phyloP scores from a whole-genome alignment of 2,888 invertebrate genomes.

The Dione juno region DNA sequence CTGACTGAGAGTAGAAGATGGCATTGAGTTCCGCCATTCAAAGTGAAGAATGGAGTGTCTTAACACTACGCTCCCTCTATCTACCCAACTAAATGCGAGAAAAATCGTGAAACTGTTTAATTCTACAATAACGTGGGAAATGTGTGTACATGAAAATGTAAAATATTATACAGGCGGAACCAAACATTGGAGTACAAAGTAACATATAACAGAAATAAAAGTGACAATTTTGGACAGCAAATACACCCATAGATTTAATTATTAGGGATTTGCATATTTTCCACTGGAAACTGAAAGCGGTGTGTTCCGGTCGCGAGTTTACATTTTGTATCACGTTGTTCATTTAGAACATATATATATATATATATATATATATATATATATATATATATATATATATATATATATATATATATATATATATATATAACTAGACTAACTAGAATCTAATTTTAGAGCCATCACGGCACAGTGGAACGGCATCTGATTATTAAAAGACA shows the following conservation, averaged over 20 bases:
- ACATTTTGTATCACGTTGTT: constrained; percentile 21
- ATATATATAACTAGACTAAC: neutral
- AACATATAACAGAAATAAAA: constrained; percentile 41
- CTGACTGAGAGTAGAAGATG: too few relatives aligned
- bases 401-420: too few relatives aligned
- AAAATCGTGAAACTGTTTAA: too few relatives aligned
- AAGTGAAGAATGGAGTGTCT: too few relatives aligned
- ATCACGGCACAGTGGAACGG: too few relatives aligned
- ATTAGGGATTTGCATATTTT: constrained; percentile 71
- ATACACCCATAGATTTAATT: constrained; percentile 66
- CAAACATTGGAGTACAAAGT: constrained; percentile 22
- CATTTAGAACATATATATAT: neutral
- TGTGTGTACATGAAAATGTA: too few relatives aligned
- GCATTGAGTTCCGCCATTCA: too few relatives aligned
- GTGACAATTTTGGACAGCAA: constrained; percentile 59
- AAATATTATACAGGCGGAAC: neutral
- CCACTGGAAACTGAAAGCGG: constrained; percentile 43
- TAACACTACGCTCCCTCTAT: neutral
- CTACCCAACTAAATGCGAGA: neutral
- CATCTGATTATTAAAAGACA: neutral
- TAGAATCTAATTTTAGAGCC: too few relatives aligned
- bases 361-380: neutral
- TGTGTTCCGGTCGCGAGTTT: constrained; percentile 29
- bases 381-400: too few relatives aligned
- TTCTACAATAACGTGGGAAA: too few relatives aligned